phyloP scores from a whole-genome alignment of 2,888 invertebrate species.

The Heliothis peltigera region DNA sequence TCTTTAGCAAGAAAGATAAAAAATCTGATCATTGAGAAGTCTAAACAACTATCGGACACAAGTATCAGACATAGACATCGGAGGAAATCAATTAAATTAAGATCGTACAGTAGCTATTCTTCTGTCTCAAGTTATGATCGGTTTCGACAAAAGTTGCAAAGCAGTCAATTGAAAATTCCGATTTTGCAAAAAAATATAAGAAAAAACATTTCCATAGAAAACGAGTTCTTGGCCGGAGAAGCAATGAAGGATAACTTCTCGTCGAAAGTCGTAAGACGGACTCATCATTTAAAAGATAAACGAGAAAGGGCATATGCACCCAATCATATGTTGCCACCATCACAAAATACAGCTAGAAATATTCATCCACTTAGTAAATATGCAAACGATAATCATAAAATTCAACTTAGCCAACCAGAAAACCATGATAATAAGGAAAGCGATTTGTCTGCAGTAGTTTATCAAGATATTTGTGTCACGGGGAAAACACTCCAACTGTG shows the following conservation, averaged over 20 bases:
- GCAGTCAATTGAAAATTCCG: background rate
- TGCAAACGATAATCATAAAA: background rate
- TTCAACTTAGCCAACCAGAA: background rate
- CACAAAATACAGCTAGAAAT: background rate
- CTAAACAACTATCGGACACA: background rate
- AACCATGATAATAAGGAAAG: background rate
- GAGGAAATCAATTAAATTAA: background rate
- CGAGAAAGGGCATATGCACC: background rate
- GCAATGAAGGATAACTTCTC: too few species aligned
- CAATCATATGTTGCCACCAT: background rate
- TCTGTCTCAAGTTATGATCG: background rate
- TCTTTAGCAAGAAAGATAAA: constrained; percentile 1
- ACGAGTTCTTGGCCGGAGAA: background rate
- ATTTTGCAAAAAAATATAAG: background rate
- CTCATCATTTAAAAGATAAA: background rate
- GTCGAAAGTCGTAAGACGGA: too few species aligned
- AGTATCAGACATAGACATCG: background rate
- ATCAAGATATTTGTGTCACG: background rate
- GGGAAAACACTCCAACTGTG: background rate
- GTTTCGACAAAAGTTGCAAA: background rate
- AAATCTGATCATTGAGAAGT: background rate
- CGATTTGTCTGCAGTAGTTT: background rate
- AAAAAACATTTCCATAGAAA: background rate
- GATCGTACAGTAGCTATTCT: background rate
- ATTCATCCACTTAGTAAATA: background rate